Conservation (phyloP, 1,140 invertebrate species). For the Scaptomyza montana region DNA sequence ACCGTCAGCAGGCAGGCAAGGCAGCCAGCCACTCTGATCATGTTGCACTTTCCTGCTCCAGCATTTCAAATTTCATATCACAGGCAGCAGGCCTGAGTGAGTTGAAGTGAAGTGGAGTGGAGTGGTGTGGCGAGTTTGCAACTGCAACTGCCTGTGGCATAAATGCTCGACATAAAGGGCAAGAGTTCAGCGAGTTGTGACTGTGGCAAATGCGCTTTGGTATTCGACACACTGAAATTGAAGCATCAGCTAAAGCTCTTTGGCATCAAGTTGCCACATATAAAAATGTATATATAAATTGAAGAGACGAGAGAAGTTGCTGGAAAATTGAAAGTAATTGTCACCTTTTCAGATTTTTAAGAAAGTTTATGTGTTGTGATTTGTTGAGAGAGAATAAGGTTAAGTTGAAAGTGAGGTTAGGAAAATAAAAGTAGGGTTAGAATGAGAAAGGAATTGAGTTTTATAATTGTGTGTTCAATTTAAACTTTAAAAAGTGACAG, state of each 20-base stretch:
- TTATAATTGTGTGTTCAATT: slow-evolving; percentile 11
- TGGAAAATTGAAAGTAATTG: slow-evolving; percentile 79
- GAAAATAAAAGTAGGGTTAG: slow-evolving; percentile 41
- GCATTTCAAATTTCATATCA: slow-evolving; percentile 52
- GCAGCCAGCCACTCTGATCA: slow-evolving; percentile 50
- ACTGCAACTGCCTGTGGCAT: slow-evolving; percentile 61
- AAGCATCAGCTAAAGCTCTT: slow-evolving; percentile 49
- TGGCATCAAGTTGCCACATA: slow-evolving; percentile 41
- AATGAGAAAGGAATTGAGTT: slow-evolving; percentile 1
- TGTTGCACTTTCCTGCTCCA: slow-evolving; percentile 71
- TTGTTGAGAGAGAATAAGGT: slow-evolving; percentile 32
- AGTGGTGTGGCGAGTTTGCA: slow-evolving; percentile 45
- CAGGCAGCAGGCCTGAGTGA: slow-evolving; percentile 36
- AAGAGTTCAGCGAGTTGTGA: slow-evolving; percentile 79
- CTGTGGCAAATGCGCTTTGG: slow-evolving; percentile 65
- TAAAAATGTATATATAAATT: slow-evolving; percentile 15
- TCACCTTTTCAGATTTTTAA: slow-evolving; percentile 61
- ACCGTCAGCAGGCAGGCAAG: slow-evolving; percentile 5
- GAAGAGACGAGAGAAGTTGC: slow-evolving; percentile 25
- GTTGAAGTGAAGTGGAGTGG: background rate
- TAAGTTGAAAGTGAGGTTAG: slow-evolving; percentile 52
- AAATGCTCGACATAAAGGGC: slow-evolving; percentile 80
- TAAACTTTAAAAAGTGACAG: slow-evolving; percentile 8
- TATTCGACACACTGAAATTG: slow-evolving; percentile 60
- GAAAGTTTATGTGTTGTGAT: slow-evolving; percentile 45